These are phyloP conservation scores for Autographa pulchrina DNA, from an alignment of 2,888 invertebrate species.

Conservation along the genomic window DNA sequence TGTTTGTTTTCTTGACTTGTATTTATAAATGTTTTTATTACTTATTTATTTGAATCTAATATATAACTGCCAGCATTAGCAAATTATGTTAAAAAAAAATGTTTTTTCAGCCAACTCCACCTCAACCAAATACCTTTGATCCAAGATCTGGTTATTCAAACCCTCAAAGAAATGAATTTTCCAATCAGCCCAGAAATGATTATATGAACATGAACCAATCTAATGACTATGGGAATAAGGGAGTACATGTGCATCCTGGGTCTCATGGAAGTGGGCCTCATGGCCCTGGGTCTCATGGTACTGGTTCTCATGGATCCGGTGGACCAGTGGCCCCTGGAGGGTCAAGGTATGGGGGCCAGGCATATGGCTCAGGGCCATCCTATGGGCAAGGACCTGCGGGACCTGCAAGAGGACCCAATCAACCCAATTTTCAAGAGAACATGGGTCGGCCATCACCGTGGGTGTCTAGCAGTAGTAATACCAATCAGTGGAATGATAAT, in stretches of 20 bases:
- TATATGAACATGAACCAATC: slow-evolving; percentile 40
- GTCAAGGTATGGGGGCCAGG: slow-evolving; percentile 10
- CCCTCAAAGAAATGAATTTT: slow-evolving; percentile 63
- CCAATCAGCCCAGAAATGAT: slow-evolving; percentile 55
- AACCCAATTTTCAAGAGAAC: slow-evolving; percentile 20
- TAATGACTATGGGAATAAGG: slow-evolving; percentile 45
- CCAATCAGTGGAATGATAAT: slow-evolving; percentile 42
- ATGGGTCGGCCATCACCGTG: slow-evolving; percentile 55
- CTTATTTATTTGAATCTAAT: too few relatives aligned
- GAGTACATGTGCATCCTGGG: slow-evolving; percentile 20
- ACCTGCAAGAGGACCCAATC: slow-evolving; percentile 10
- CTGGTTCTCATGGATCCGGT: slow-evolving; percentile 16
- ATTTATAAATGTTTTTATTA: background rate
- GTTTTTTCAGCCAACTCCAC: slow-evolving; percentile 45
- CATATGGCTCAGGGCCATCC: background rate
- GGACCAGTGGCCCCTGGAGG: slow-evolving; percentile 4
- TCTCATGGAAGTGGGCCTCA: slow-evolving; percentile 16
- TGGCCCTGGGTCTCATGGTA: background rate
- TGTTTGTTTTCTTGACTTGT: too few relatives aligned
- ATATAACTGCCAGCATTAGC: too few relatives aligned
- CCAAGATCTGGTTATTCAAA: slow-evolving; percentile 60
- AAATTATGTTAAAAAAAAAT: background rate
- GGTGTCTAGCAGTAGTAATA: slow-evolving; percentile 45
- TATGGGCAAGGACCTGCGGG: slow-evolving; percentile 21
- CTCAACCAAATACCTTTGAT: slow-evolving; percentile 59